Evolutionary conservation across 2,888 invertebrate genomes (phyloP), one percentile per base, ranked within the genome.

Genomic region (Cephus runcator): DNA sequence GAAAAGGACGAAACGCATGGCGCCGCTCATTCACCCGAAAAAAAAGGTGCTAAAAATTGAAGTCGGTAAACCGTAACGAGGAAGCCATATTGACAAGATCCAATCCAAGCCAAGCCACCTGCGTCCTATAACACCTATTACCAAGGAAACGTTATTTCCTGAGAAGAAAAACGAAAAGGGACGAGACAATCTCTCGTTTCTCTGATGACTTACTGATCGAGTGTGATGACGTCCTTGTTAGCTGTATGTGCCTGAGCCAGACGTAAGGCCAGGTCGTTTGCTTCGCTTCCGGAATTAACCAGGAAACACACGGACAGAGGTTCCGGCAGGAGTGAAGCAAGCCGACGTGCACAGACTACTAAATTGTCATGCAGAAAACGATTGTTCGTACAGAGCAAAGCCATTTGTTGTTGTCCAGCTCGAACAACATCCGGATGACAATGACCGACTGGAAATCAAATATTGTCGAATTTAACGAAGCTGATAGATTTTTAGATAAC

Each of bases 221-320:
- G 92, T 0, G 98, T 96, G 87, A 99, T 96, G 84, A 98, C 94
- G 91, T 99, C 98, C 86, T 95, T 94, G 82, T 96, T 95, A 87
- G 96, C 95, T 1, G 99, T 99, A 91, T 98, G 96, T 77, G 97
- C 95, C 81, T 96, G 94, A 0, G 99, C 98, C 81, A 99, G 93
- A 80, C 99, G 94, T 69, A 99, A 92, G 0, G 99, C 99, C 85
- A 99, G 94, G 93, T 99, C 99, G 92, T 99, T 99, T 12, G 99
- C 99, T 92, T 99, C 99, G 11, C 99, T 99, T 12, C 99, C 99
- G 0, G 99, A 99, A 92, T 99, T 99, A 77, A 98, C 98, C 90
- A 99, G 96, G 93, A 96, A 99, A 88, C 98, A 98, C 6, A 98
- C 97, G 31, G 97, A 96, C 69, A 99, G 93, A 40, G 94, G 93